Evolutionary conservation across 2,113 vertebrate species (phyloP).

Genomic region (Nothobranchius kuhntae): DNA sequence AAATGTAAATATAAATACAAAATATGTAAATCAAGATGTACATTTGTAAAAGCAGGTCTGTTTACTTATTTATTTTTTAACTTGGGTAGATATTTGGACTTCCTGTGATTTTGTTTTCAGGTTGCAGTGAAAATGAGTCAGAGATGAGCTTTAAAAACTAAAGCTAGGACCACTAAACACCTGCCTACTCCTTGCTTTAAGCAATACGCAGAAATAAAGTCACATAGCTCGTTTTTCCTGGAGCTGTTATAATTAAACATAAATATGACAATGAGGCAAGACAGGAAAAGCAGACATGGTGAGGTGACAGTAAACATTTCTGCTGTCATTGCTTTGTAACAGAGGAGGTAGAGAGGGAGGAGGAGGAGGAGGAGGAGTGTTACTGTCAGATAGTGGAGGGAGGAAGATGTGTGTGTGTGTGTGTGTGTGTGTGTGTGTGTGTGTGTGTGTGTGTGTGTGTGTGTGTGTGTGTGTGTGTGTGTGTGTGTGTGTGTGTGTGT

Average conservation of each 20-base stretch:
- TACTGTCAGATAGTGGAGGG: constrained; percentile 63
- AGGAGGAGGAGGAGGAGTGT: constrained; percentile 62
- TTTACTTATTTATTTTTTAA: neutral
- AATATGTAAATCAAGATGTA: too few relatives aligned
- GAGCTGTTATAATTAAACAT: constrained; percentile 62
- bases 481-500: too few relatives aligned
- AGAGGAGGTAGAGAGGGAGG: constrained; percentile 47
- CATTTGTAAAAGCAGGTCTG: constrained; percentile 5
- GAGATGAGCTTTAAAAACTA: constrained; percentile 32
- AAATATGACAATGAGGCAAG: constrained; percentile 61
- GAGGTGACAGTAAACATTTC: constrained; percentile 72
- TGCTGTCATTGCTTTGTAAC: constrained; percentile 80
- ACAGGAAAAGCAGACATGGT: constrained; percentile 56
- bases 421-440: too few relatives aligned
- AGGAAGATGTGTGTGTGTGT: constrained; percentile 44
- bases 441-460: too few relatives aligned
- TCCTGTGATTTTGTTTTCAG: constrained; percentile 24
- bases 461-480: too few relatives aligned
- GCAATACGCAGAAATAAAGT: constrained; percentile 30
- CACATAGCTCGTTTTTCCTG: constrained; percentile 27
- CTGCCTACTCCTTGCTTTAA: constrained; percentile 33
- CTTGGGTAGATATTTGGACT: constrained; percentile 9
- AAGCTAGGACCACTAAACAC: constrained; percentile 37
- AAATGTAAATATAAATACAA: too few relatives aligned
- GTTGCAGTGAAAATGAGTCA: constrained; percentile 27